Base-by-base conservation (phyloP, 2,797 vertebrate genomes). In the Muraenolepis orangiensis region DNA sequence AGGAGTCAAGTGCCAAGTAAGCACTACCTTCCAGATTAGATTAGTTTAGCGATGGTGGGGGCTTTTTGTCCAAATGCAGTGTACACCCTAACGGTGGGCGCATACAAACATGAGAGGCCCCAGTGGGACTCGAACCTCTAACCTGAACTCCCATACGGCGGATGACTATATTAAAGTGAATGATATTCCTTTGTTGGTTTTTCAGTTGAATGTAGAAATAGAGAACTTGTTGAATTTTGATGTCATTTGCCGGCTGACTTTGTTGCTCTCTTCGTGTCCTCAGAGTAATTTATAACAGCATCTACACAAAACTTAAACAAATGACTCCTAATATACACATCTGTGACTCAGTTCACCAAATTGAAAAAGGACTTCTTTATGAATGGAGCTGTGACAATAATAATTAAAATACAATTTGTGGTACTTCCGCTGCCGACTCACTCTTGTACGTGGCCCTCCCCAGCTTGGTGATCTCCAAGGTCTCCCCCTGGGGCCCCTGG, bases 371-470 rank as follows among this genome's bases (percentile, higher is more conserved):
- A 0, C 1, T 1, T 3, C 57, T 10, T 26, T 1, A 10, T 23
- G 51, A 20, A 18, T 10, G 51, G 14, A n/a, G 16, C 42, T 18
- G 42, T 23, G 51, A 1, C 1, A 20, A 1, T 2, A 64, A 26
- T 3, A 12, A 64, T 0, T 26, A 1, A 10, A 11, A 23, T 18
- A 2, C 1, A 8, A 1, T 7, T 2, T 11, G 23, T 4, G n/a
- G 1, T n/a, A n/a, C n/a, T n/a, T n/a, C n/a, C 57, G 8, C 8
- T 13, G 20, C 6, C 10, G 13, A 34, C 76, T 90, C 81, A 97
- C 97, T 96, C 93, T 99, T 99, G 72, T 91, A 98, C 0, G 96
- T 92, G 34, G 98, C 98, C 82, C 80, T 92, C 14, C 98, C 98
- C 83, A 99, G 84, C 1, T 81, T 91, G 75, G 97, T 98, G 83